Evolutionary conservation across 2,888 invertebrate species (phyloP).

Genomic region (Baccha elongata): DNA sequence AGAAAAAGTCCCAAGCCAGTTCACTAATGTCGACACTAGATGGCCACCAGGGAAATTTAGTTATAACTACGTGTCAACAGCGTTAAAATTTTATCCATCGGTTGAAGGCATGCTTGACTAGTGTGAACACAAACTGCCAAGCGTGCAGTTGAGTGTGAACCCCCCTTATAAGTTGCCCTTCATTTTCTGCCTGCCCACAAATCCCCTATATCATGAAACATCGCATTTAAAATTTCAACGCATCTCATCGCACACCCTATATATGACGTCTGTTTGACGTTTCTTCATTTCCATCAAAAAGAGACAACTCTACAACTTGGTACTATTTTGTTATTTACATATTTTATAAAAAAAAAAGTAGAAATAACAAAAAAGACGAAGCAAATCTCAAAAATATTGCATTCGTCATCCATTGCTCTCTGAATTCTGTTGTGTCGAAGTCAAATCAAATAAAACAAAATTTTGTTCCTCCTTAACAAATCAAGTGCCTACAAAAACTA

Average conservation of each 20-base stretch:
- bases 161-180: too few relatives aligned
- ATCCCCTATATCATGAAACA: not conserved
- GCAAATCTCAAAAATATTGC: slow-evolving; percentile 31
- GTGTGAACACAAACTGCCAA: too few relatives aligned
- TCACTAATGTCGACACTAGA: too few relatives aligned
- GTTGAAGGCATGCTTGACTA: too few relatives aligned
- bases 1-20: too few relatives aligned
- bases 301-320: slow-evolving; percentile 58
- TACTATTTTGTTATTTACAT: too few relatives aligned
- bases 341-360: slow-evolving; percentile 7
- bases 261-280: slow-evolving; percentile 4
- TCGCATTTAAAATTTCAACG: slow-evolving; percentile 14
- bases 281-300: not conserved
- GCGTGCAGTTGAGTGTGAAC: too few relatives aligned
- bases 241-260: slow-evolving; percentile 23
- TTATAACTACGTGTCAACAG: too few relatives aligned
- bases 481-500: not conserved
- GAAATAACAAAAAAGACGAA: slow-evolving; percentile 43
- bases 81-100: too few relatives aligned
- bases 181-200: not conserved
- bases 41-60: too few relatives aligned
- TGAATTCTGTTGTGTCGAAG: slow-evolving; percentile 21
- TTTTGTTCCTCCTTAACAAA: not conserved
- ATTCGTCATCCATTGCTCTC: slow-evolving; percentile 54
- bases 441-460: not conserved